Evolutionary conservation across 1,140 invertebrate genomes (phyloP).

Genomic region (Oryctes rhinoceros): DNA sequence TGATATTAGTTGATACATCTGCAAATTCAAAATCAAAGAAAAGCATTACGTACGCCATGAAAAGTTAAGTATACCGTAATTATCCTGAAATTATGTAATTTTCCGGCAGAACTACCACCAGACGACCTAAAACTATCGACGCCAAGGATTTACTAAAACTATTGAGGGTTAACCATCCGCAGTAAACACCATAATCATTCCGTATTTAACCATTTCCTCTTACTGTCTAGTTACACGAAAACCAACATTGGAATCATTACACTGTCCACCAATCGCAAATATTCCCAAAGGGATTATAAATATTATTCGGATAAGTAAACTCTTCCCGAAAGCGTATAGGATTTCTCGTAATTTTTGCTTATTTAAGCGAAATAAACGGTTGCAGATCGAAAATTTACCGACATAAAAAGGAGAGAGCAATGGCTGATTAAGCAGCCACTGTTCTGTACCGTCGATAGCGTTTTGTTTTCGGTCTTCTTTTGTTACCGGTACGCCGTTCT

Average conservation of each 20-base stretch:
- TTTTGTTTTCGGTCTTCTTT: slow-evolving; percentile 36
- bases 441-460: slow-evolving; percentile 18
- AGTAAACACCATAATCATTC: neutral
- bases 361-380: slow-evolving; percentile 32
- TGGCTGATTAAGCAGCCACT: slow-evolving; percentile 31
- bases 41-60: neutral
- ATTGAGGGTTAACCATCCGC: slow-evolving; percentile 7
- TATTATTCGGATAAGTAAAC: slow-evolving; percentile 2
- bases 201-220: slow-evolving; percentile 5
- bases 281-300: slow-evolving; percentile 15
- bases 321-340: neutral
- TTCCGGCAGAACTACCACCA: neutral
- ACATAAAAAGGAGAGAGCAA: slow-evolving; percentile 10
- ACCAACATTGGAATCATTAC: slow-evolving; percentile 4
- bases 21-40: too few species aligned
- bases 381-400: slow-evolving; percentile 24
- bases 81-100: slow-evolving; percentile 28
- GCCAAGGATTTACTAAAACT: slow-evolving; percentile 32
- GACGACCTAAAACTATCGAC: slow-evolving; percentile 13
- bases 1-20: too few species aligned
- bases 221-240: neutral
- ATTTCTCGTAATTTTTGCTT: slow-evolving; percentile 30
- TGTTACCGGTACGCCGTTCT: slow-evolving; percentile 4
- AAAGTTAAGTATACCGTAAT: slow-evolving; percentile 17
- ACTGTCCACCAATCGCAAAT: neutral